Evolutionary conservation across 2,888 invertebrate genomes (phyloP).

Genomic region (Petrolisthes cinctipes): DNA sequence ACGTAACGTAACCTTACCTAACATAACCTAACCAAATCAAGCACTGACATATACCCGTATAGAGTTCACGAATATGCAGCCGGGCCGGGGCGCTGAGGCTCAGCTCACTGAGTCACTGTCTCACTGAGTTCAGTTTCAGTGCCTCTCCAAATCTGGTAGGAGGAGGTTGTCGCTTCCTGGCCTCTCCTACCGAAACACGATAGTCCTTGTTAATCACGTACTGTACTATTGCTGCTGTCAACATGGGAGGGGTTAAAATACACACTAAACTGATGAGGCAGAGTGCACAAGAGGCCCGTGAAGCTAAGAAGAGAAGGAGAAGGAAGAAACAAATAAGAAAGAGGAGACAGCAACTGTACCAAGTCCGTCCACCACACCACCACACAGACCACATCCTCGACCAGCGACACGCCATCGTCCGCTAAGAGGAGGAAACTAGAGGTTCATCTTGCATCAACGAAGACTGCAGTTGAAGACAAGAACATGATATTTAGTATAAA

Average conservation of each 20-base stretch:
- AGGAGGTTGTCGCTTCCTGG: neutral
- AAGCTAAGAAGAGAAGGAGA: neutral
- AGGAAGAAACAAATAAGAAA: neutral
- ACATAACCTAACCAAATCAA: too few relatives aligned
- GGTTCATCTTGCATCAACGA: constrained; percentile 2
- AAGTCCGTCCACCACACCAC: neutral
- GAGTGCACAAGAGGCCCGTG: neutral
- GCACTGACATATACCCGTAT: too few relatives aligned
- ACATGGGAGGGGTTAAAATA: constrained; percentile 8
- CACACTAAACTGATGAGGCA: neutral
- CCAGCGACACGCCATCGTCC: neutral
- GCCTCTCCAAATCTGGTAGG: neutral
- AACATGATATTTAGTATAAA: neutral
- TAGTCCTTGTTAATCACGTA: neutral
- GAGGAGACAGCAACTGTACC: neutral
- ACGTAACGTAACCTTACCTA: too few relatives aligned
- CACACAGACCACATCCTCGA: neutral
- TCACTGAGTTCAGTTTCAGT: neutral
- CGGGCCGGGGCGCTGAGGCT: too few relatives aligned
- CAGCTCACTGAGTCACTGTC: neutral
- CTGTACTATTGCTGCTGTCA: too few relatives aligned
- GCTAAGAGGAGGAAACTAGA: neutral
- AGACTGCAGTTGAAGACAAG: neutral
- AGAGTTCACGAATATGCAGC: too few relatives aligned
- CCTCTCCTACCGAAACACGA: neutral